phyloP scores from a whole-genome alignment of 2,113 vertebrate species.

The Penelope pileata region DNA sequence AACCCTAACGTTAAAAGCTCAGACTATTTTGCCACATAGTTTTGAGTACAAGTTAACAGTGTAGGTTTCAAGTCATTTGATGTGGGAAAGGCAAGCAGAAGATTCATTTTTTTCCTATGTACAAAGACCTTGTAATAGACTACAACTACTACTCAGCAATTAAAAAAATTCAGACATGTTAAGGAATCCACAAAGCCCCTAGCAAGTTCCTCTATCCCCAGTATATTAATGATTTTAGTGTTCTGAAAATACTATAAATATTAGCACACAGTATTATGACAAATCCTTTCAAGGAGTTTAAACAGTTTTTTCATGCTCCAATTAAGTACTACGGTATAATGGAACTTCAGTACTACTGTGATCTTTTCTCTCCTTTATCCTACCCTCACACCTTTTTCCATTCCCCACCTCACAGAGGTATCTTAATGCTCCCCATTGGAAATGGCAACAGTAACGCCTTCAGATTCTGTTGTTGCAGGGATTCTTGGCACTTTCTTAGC shows the following conservation, averaged over 20 bases:
- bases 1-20: constrained; percentile 47
- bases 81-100: constrained; percentile 18
- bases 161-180: constrained; percentile 26
- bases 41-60: constrained; percentile 25
- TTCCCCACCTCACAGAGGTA: constrained; percentile 73
- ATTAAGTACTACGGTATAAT: constrained; percentile 57
- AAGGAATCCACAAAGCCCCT: constrained; percentile 57
- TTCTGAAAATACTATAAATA: constrained; percentile 43
- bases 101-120: neutral
- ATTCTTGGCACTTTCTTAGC: constrained; percentile 97
- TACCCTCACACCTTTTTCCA: constrained; percentile 8
- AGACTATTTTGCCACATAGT: neutral
- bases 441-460: constrained; percentile 82
- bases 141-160: constrained; percentile 10
- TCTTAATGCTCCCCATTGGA: constrained; percentile 85
- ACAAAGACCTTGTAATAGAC: constrained; percentile 20
- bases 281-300: constrained; percentile 50
- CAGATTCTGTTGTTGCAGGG: constrained; percentile 80
- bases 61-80: constrained; percentile 46
- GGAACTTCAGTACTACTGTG: constrained; percentile 64
- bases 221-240: constrained; percentile 55
- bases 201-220: constrained; percentile 22
- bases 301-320: constrained; percentile 45
- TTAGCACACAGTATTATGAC: constrained; percentile 30
- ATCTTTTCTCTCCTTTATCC: constrained; percentile 46